Evolutionary conservation across 2,113 vertebrate species (phyloP).

Genomic region (Istiophorus platypterus): DNA sequence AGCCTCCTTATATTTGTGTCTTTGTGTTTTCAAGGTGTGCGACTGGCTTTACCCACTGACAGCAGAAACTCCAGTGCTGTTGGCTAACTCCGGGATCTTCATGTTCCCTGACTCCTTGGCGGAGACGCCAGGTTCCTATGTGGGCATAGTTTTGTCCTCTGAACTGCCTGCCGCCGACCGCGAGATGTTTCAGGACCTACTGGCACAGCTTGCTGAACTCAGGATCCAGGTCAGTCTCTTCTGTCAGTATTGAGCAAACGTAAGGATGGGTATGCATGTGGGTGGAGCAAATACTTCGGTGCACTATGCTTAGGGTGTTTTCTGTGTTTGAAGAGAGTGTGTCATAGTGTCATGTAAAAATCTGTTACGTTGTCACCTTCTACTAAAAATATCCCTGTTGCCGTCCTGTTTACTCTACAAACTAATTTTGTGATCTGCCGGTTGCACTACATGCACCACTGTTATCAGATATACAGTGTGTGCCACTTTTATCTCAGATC

Average conservation of each 20-base stretch:
- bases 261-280: background rate
- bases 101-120: conserved; percentile 94
- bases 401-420: background rate
- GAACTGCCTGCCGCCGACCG: conserved; percentile 86
- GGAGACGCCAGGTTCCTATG: conserved; percentile 87
- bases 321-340: background rate
- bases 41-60: conserved; percentile 92
- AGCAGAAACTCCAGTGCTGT: conserved; percentile 90
- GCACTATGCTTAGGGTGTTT: background rate
- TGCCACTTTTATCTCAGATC: background rate
- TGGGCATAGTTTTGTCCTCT: conserved; percentile 95
- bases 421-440: background rate
- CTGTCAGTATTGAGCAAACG: background rate
- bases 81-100: conserved; percentile 92
- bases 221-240: conserved; percentile 88
- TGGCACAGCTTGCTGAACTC: conserved; percentile 90
- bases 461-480: background rate
- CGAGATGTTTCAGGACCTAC: conserved; percentile 89
- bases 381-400: background rate
- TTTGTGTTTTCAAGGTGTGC: conserved; percentile 87
- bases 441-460: background rate
- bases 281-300: background rate
- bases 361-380: background rate
- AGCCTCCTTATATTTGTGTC: background rate
- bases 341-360: background rate